These are phyloP conservation scores for Lepus townsendii DNA, from an alignment of 2,797 vertebrate species.

Conservation along the genomic window DNA sequence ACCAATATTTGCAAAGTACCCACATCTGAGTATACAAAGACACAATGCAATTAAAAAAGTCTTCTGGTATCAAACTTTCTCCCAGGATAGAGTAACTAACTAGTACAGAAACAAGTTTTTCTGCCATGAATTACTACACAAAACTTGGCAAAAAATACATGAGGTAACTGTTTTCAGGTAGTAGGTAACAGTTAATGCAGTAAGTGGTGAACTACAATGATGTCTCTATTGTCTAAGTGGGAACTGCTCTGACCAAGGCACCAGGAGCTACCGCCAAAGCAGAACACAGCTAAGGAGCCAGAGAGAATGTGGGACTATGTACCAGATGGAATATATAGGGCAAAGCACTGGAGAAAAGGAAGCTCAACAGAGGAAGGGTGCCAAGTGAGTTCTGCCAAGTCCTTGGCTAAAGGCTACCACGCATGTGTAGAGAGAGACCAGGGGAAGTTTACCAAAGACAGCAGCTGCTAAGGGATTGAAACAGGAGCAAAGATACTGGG, in stretches of 20 bases:
- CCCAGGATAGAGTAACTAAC: not conserved
- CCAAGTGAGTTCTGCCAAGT: not conserved
- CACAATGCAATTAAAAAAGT: not conserved
- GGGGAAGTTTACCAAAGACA: not conserved
- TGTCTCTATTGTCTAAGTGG: not conserved
- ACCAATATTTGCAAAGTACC: not conserved
- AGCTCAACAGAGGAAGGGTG: not conserved
- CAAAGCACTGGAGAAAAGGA: not conserved
- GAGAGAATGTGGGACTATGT: not conserved
- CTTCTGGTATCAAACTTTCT: not conserved
- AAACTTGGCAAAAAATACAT: not conserved
- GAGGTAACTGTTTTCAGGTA: not conserved
- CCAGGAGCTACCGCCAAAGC: not conserved
- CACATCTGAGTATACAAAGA: not conserved
- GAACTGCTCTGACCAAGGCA: not conserved
- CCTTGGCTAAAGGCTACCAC: not conserved
- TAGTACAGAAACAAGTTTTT: not conserved
- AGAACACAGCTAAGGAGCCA: conserved; percentile 4
- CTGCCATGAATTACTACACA: not conserved
- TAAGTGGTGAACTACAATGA: not conserved
- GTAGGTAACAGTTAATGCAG: not conserved
- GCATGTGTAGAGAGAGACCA: not conserved
- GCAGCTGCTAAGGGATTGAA: not conserved
- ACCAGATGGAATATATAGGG: not conserved
- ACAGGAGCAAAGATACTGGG: conserved; percentile 8